A percentile compares a stretch with the other conserved stretches of the same genome.
phyloP scores from a whole-genome alignment of 2,797 vertebrate genomes.

The Mareca penelope region DNA sequence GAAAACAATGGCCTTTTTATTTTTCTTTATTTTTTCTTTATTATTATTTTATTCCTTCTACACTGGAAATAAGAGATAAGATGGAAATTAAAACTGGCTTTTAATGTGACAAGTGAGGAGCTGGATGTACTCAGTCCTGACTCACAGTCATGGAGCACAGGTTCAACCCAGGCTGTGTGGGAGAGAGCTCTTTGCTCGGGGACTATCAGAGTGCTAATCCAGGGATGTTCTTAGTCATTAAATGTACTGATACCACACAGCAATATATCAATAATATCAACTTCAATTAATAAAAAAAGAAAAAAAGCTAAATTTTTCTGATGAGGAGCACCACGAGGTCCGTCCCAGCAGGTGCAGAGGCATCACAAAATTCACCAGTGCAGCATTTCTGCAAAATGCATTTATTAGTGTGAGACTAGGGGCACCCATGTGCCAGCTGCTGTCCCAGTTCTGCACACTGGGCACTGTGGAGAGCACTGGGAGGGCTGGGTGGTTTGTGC shows the following conservation, averaged over 20 bases:
- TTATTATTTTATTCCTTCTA: not conserved
- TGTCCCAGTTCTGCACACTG: not conserved
- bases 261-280: not conserved
- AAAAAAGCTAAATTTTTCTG: not conserved
- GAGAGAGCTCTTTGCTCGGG: not conserved
- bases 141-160: not conserved
- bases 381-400: not conserved
- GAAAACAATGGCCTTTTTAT: not conserved
- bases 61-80: not conserved
- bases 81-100: not conserved
- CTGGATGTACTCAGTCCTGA: not conserved
- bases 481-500: not conserved
- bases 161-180: not conserved
- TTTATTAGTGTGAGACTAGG: not conserved
- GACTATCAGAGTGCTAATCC: not conserved
- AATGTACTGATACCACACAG: not conserved
- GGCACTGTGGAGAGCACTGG: not conserved
- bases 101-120: not conserved
- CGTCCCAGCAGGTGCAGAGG: not conserved
- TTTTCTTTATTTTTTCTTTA: not conserved
- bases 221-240: not conserved
- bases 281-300: not conserved
- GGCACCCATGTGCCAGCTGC: not conserved
- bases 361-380: not conserved
- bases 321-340: not conserved